Evolutionary conservation across 2,888 invertebrate genomes (phyloP), one percentile per base, ranked within the genome.

Genomic region (Germaria angustata): DNA sequence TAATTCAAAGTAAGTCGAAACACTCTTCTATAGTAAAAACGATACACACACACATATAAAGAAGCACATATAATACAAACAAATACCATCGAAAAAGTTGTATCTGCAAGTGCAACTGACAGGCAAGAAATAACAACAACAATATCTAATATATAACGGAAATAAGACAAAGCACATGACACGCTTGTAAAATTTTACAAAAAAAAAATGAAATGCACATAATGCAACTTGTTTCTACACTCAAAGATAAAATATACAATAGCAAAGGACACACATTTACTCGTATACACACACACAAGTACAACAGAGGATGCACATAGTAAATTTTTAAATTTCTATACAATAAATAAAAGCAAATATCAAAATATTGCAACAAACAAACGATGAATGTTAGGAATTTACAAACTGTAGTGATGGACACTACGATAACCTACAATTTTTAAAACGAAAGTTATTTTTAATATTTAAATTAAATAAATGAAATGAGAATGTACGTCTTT

Each of bases 81-180:
- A 76, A 65, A 49, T 49, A 20, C 34, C 9, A 11, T 3, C n/a
- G 32, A 55, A 28, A 55, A 55, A 72, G 49, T 44, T 63, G 44
- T n/a, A 22, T 71, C 8, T 44, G 7, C 15, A 36, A 68, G 63
- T 69, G 68, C 63, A 75, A 49, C 41, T 75, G 80, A 75, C 69
- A 75, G 63, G 63, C 68, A n/a, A 46, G 51, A 44, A 24, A 24
- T 39, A 41, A 28, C 6, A 24, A 17, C 61, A 32, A 44, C 15
- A 63, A 15, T 22, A 11, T 20, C 28, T 13, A 63, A 15, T 22
- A 51, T 53, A 20, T n/a, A 73, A 28, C 68, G 75, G 75, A 80
- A 80, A 69, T 75, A 68, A 75, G 49, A 75, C 61, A 75, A 63
- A 75, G 46, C 68, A 80, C 32, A 75, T 63, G 55, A 61, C 75